Evolutionary conservation across 1,140 invertebrate genomes (phyloP).

Genomic region (Anastrepha obliqua): DNA sequence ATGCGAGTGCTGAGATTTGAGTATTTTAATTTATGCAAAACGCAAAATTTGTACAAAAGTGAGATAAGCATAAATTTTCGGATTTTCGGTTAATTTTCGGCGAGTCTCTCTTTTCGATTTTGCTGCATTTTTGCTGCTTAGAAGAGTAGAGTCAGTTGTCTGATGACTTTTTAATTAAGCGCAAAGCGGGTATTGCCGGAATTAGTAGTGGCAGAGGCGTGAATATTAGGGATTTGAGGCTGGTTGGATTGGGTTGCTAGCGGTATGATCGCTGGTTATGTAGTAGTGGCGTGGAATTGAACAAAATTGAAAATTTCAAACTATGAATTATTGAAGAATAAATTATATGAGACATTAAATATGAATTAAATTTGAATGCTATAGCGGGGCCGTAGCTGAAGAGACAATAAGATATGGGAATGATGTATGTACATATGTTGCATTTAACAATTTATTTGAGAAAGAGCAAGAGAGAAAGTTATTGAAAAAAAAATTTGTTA

Average conservation of each 20-base stretch:
- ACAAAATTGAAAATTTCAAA: neutral
- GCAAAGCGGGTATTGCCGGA: neutral
- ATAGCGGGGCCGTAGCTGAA: neutral
- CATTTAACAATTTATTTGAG: too few species aligned
- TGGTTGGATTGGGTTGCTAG: too few species aligned
- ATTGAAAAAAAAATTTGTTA: too few species aligned
- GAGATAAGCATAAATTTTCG: conserved; percentile 49
- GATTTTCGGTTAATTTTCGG: conserved; percentile 35
- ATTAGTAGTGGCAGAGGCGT: neutral
- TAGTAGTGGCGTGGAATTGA: neutral
- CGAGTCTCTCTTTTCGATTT: neutral
- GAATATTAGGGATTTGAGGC: neutral
- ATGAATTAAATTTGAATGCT: neutral
- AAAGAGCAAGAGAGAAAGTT: too few species aligned
- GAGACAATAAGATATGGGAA: too few species aligned
- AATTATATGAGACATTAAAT: neutral
- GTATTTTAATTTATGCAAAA: conserved; percentile 53
- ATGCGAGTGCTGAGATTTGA: neutral
- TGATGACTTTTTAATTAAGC: conserved; percentile 48
- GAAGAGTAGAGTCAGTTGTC: conserved; percentile 2
- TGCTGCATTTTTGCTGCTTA: neutral
- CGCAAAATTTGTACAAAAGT: conserved; percentile 48
- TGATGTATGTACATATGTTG: too few species aligned
- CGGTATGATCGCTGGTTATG: neutral
- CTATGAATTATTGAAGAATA: conserved; percentile 29